Conservation (phyloP, 2,113 vertebrate genomes). For the Zosterops lateralis region DNA sequence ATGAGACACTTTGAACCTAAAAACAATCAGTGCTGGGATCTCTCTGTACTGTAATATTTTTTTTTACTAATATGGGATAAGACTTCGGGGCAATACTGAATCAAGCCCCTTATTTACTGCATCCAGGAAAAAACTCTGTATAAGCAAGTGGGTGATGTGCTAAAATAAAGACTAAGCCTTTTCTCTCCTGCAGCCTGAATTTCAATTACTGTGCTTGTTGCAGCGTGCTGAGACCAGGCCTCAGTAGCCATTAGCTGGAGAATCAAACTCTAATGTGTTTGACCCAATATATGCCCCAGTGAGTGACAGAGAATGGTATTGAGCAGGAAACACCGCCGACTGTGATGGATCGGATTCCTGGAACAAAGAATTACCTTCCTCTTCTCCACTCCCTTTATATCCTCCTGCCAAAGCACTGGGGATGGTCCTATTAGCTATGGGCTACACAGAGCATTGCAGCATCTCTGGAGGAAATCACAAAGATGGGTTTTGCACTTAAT, state of each 20-base stretch:
- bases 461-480: background rate
- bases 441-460: background rate
- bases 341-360: conserved; percentile 24
- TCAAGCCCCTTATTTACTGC: background rate
- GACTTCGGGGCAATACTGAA: background rate
- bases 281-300: background rate
- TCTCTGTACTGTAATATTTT: background rate
- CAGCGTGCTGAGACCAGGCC: background rate
- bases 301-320: conserved; percentile 30
- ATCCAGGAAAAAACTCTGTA: background rate
- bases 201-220: conserved; percentile 29
- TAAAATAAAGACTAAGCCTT: conserved; percentile 33
- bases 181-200: conserved; percentile 38
- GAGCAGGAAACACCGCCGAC: background rate
- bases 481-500: background rate
- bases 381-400: background rate
- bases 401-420: background rate
- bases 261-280: conserved; percentile 25
- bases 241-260: background rate
- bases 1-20: background rate
- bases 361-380: conserved; percentile 46
- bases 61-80: background rate
- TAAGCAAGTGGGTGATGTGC: background rate
- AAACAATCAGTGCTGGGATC: background rate
- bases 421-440: background rate